Base-by-base conservation (phyloP, 2,113 vertebrate genomes). In the Redunca redunca region DNA sequence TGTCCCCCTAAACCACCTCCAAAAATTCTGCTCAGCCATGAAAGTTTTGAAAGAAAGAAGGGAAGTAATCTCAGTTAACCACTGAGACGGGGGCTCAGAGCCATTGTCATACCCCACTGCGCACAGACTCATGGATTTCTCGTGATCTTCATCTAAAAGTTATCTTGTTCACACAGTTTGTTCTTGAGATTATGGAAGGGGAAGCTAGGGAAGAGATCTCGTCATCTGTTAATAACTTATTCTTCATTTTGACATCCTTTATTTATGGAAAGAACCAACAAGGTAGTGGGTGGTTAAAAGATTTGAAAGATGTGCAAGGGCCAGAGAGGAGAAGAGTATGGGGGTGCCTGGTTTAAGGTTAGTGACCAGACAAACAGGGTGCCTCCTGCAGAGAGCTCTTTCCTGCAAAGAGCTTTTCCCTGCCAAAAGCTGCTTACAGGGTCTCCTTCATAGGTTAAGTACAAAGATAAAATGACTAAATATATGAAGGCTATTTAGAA, bases 401-500 rank as follows among this genome's bases (percentile, higher is more conserved):
- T 77, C 40, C 23, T 46, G 23, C 40, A 77, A 77, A 43, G 71
- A 77, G 23, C 14, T 17, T 78, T 28, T 30, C 28, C 78, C 46
- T 50, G 28, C 46, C 46, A 33, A 81, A 33, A 81, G 28, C 78
- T 33, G 46, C 78, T 81, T 81, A 81, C 78, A 50, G 78, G 78
- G 78, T 50, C 15, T 90, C 55, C 48, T 67, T 91, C 25, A 93
- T n/a, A 93, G 77, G 43, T 53, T 80, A 91, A 91, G 6, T 80
- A 19, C 28, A 30, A 60, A 58, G 57, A 67, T 53, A 83, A 88
- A 97, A 78, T 88, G 74, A 83, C 55, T 57, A 80, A 91, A 89
- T 36, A 48, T 33, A 40, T 64, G 48, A 67, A 71, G 19, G 28
- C 33, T 55, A 36, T 84, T 95, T 94, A 88, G 77, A 97, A 90